These are phyloP conservation scores for Serinus canaria DNA, from an alignment of 2,113 vertebrate species.

Conservation along the genomic window DNA sequence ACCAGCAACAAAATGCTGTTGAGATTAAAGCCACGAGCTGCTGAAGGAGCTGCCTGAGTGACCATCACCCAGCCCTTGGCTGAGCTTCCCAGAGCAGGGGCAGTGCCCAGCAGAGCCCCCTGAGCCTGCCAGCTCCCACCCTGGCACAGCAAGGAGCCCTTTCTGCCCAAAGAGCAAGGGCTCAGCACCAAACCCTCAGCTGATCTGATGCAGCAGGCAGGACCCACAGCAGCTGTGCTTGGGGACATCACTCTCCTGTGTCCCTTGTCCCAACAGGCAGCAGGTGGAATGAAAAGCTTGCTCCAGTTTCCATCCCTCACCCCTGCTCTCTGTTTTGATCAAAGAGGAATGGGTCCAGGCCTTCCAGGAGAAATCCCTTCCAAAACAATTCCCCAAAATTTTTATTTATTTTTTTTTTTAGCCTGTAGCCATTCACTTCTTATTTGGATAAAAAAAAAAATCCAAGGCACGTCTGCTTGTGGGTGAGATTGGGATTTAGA, in stretches of 20 bases:
- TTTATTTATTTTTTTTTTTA: background rate
- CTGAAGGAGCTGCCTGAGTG: background rate
- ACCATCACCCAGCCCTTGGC: background rate
- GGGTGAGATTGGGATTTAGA: background rate
- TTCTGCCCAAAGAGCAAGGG: background rate
- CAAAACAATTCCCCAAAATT: background rate
- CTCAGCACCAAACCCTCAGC: background rate
- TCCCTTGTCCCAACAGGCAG: background rate
- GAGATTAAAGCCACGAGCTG: background rate
- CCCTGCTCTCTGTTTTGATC: background rate
- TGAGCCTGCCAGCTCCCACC: background rate
- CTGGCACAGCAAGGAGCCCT: background rate
- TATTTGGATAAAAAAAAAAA: background rate
- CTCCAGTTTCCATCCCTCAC: background rate
- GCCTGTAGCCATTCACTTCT: background rate
- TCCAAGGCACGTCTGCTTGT: background rate
- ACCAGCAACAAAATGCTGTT: background rate
- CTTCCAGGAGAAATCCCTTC: background rate
- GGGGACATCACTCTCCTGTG: background rate
- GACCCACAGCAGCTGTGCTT: background rate
- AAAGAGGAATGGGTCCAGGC: background rate
- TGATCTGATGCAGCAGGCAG: background rate
- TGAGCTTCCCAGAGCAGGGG: background rate
- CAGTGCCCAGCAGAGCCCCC: background rate
- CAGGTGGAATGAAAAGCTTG: background rate